Evolutionary conservation across 2,888 invertebrate genomes (phyloP), one percentile per base, ranked within the genome.

Genomic region (Lochmaea capreae): DNA sequence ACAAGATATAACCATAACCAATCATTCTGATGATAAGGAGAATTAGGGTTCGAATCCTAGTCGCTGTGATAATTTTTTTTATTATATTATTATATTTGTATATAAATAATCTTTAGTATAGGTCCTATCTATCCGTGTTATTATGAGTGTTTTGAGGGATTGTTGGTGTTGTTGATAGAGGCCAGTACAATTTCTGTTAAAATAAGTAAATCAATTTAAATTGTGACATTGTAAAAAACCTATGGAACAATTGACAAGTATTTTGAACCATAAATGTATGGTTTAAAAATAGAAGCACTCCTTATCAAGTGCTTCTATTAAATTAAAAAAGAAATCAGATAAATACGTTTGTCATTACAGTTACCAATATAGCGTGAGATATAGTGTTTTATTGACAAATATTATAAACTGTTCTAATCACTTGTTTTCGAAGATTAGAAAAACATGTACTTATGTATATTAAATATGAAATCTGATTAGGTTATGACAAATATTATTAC

Each of bases 271-370:
- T 52, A 16, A 14, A 65, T 54, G 42, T n/a, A 9, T 52, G 10
- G 57, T 57, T 52, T 67, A 58, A 58, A 67, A 67, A 67, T 67
- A 67, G 58, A 39, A 58, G 12, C 39, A 57, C 22, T 65, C 49
- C 46, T 67, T 58, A 67, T 67, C 67, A 67, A 67, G 39, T 39
- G 16, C 18, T 58, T 54, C 54, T 54, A 42, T 58, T 58, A 67
- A 58, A 67, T 16, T 58, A 67, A 67, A 67, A 58, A 43, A 22
- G 14, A 52, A 63, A 52, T 58, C 43, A 67, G 67, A 67, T 67
- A 67, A 49, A 58, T 43, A 58, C 14, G 10, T 65, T 67, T 67
- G 67, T 67, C 57, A 67, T 67, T 14, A 58, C 39, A 10, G 16
- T 54, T 65, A 66, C 66, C 26, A 54, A 12, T 67, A 46, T 66